Evolutionary conservation across 2,113 vertebrate species (phyloP).

Genomic region (Eulemur rufifrons): DNA sequence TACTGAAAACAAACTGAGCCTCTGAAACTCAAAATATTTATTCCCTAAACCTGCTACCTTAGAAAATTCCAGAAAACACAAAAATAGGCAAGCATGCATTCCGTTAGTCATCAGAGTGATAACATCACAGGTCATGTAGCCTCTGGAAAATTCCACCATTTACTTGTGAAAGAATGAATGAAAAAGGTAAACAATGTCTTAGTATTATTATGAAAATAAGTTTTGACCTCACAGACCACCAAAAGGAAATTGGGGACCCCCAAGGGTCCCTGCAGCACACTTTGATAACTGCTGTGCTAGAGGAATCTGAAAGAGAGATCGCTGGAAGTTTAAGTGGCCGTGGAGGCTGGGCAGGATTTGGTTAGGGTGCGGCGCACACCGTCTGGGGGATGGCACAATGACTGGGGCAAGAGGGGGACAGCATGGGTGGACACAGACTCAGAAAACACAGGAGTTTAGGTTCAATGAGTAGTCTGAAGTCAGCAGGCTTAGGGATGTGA

Average conservation of each 20-base stretch:
- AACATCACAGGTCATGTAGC: background rate
- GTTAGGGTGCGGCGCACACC: too few species aligned
- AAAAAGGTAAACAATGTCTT: background rate
- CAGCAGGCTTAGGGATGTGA: background rate
- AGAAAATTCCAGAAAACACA: slow-evolving; percentile 8
- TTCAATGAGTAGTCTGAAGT: background rate
- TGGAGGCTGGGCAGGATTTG: too few species aligned
- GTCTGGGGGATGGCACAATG: background rate
- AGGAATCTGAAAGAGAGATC: background rate
- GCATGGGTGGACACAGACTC: too few species aligned
- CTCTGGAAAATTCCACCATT: background rate
- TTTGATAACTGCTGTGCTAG: background rate
- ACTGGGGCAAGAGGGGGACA: background rate
- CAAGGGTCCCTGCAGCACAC: background rate
- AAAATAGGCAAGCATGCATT: background rate
- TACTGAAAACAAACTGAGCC: background rate
- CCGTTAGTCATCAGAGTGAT: background rate
- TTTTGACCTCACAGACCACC: background rate
- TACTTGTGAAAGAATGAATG: background rate
- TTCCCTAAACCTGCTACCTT: background rate
- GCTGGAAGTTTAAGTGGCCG: background rate
- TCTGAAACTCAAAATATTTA: background rate
- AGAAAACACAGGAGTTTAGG: background rate
- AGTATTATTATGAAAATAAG: background rate
- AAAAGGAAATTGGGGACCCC: background rate